phyloP scores from a whole-genome alignment of 2,888 invertebrate genomes.

The Pecten maximus region DNA sequence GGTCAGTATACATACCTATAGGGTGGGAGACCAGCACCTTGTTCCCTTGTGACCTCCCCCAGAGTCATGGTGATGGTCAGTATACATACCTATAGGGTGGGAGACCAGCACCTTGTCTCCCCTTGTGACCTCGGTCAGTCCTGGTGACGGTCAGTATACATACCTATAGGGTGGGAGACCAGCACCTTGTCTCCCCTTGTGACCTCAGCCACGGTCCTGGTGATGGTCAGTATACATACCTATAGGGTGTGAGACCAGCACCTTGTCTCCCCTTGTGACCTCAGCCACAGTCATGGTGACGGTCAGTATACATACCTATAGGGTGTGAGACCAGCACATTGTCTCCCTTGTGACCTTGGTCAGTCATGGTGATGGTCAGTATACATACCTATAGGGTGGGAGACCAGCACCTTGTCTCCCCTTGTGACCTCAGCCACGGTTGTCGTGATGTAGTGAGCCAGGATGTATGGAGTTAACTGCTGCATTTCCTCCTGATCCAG shows the following conservation, averaged over 20 bases:
- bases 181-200: conserved; percentile 37
- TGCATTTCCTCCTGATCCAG: conserved; percentile 63
- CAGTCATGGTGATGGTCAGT: neutral
- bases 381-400: conserved; percentile 64
- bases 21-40: conserved; percentile 51
- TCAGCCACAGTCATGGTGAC: too few relatives aligned
- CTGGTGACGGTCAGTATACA: neutral
- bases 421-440: conserved; percentile 57
- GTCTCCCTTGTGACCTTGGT: conserved; percentile 37
- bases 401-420: conserved; percentile 58
- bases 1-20: conserved; percentile 61
- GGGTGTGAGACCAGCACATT: too few relatives aligned
- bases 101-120: conserved; percentile 54
- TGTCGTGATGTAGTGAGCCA: conserved; percentile 61
- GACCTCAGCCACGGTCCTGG: too few relatives aligned
- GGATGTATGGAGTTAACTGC: conserved; percentile 60
- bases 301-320: too few relatives aligned
- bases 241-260: conserved; percentile 63
- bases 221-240: conserved; percentile 53
- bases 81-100: conserved; percentile 58
- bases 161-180: conserved; percentile 65
- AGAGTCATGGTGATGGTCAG: neutral
- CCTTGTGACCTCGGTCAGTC: too few relatives aligned
- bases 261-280: neutral
- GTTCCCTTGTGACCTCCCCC: neutral